phyloP scores from a whole-genome alignment of 2,888 invertebrate species.

The Trachelus stipa region DNA sequence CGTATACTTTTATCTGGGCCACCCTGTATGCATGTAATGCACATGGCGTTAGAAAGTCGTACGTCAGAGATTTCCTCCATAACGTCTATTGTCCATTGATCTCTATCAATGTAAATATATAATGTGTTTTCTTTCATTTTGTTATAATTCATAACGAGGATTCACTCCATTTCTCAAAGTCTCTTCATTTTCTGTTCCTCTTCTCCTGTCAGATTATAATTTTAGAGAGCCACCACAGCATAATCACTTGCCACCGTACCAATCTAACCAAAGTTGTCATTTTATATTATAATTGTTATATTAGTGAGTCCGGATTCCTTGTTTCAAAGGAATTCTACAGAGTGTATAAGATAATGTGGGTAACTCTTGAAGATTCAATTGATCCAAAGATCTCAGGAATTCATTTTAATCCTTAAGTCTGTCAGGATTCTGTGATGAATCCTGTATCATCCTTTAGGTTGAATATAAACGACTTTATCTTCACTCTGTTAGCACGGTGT shows the following conservation, averaged over 20 bases:
- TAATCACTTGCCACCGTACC: background rate
- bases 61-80: slow-evolving; percentile 47
- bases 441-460: no score
- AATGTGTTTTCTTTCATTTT: background rate
- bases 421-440: no score
- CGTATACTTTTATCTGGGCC: background rate
- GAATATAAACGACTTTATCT: no score
- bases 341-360: background rate
- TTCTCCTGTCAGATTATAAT: background rate
- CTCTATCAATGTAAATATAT: background rate
- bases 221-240: background rate
- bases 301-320: background rate
- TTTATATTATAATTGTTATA: background rate
- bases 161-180: background rate
- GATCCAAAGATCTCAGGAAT: background rate
- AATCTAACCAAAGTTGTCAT: background rate
- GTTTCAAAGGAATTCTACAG: background rate
- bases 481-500: background rate
- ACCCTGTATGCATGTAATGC: background rate
- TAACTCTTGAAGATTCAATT: background rate
- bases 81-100: background rate
- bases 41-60: slow-evolving; percentile 47
- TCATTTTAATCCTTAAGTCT: background rate
- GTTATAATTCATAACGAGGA: background rate
- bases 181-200: background rate